Base-by-base conservation (phyloP, 2,113 vertebrate species). In the Sturnus vulgaris region DNA sequence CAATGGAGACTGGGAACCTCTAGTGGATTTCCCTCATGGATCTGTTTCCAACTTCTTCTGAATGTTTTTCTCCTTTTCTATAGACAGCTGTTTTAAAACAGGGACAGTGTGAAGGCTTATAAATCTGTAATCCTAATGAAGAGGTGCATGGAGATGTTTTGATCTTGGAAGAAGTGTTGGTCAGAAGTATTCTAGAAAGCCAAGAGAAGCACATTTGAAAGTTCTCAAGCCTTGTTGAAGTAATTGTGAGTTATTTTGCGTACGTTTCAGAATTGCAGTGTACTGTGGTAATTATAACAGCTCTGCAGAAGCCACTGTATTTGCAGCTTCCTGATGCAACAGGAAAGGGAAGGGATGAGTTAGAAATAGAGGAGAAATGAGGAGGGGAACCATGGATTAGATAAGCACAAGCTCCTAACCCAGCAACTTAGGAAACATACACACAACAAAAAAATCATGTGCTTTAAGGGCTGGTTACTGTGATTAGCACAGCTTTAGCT, bases 281-380 rank as follows among this genome's bases (percentile, higher is more conserved):
- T 33, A 6, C 73, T 93, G 89, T 90, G 88, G 92, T 91, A 87
- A 84, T 95, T 95, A 63, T 44, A 93, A 81, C 94, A 96, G 84
- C 92, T 53, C 82, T 77, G 69, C 86, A 96, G 84, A 96, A 96
- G 79, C 84, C 75, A 53, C 96, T 86, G 65, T 55, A 86, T 96
- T 91, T 96, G 94, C 84, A 92, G 94, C 90, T 96, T 97, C 95
- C 93, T 95, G 95, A 91, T 94, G 94, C 90, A 95, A 97, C 95
- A 97, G 97, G 96, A 97, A 97, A 82, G 73, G 95, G 96, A 95
- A 96, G 95, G 82, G 96, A 94, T 96, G 95, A 95, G 73, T 93
- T 96, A 87, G 90, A 89, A 94, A 76, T 56, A 92, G 73, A 83
- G 92, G 71, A 91, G 87, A 82, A 92, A 85, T 0, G 3, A 35